These are phyloP conservation scores for Sphaerophoria taeniata DNA, from an alignment of 2,888 invertebrate genomes.

Conservation along the genomic window DNA sequence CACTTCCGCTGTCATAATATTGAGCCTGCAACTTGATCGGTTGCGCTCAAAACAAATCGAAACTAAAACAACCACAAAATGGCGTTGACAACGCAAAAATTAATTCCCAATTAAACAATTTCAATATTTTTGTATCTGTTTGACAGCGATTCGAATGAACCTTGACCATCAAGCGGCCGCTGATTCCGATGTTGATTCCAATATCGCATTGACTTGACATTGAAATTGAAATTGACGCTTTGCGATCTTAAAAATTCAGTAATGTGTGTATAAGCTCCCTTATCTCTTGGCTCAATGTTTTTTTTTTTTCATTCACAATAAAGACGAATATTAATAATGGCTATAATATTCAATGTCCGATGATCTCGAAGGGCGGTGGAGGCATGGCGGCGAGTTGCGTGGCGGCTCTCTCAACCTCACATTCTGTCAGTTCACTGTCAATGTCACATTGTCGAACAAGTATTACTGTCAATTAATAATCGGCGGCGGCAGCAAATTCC, in stretches of 20 bases:
- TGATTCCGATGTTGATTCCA: neutral
- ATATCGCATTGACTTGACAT: constrained; percentile 24
- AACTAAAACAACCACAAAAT: constrained; percentile 20
- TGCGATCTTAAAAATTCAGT: neutral
- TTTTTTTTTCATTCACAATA: constrained; percentile 9
- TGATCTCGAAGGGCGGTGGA: neutral
- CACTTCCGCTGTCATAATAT: neutral
- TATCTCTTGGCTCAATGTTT: constrained; percentile 15
- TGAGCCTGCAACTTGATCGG: constrained; percentile 29
- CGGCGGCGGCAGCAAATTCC: constrained; percentile 11
- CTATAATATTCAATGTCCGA: constrained; percentile 1
- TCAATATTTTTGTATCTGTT: constrained; percentile 43
- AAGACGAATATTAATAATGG: neutral
- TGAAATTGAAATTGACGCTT: constrained; percentile 66
- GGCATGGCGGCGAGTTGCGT: neutral
- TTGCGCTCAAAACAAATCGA: constrained; percentile 21
- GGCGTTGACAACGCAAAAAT: constrained; percentile 59
- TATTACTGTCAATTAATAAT: constrained; percentile 37
- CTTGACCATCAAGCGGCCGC: constrained; percentile 60
- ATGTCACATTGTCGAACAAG: constrained; percentile 29
- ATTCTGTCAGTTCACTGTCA: constrained; percentile 44
- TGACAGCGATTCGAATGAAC: constrained; percentile 61
- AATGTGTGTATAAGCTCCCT: neutral
- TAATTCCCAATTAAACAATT: constrained; percentile 27
- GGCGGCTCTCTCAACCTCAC: constrained; percentile 16